Percentiles rank a stretch among this genome's conserved stretches.
phyloP scores from a whole-genome alignment of 2,113 vertebrate species.

The Smithornis capensis region DNA sequence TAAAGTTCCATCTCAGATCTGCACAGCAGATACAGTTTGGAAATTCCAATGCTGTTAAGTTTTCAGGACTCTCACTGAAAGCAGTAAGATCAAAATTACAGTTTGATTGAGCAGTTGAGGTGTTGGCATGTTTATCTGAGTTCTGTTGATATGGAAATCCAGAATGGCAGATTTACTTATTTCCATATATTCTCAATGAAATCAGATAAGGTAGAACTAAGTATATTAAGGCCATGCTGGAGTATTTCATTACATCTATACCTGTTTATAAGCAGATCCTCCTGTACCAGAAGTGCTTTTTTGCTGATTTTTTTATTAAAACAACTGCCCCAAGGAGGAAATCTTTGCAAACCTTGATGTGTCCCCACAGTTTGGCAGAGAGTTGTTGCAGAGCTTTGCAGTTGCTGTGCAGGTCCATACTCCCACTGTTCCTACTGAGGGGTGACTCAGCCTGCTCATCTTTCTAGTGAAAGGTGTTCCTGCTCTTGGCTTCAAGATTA shows the following conservation, averaged over 20 bases:
- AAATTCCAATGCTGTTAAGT: neutral
- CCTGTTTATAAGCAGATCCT: neutral
- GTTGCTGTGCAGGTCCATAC: accelerated
- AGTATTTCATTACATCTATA: neutral
- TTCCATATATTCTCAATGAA: neutral
- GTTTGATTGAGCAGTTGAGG: neutral
- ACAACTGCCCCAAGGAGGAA: neutral
- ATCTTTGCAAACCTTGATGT: neutral
- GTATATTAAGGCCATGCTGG: neutral
- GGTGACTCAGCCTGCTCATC: neutral
- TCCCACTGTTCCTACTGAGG: neutral
- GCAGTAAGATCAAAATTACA: neutral
- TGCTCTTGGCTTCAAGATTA: neutral
- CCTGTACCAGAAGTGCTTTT: neutral
- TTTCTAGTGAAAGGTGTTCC: neutral
- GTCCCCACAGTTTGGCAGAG: neutral
- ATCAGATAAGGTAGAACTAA: neutral
- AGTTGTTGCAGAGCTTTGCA: neutral
- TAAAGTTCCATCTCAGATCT: neutral
- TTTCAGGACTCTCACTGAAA: neutral
- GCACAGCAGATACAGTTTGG: neutral
- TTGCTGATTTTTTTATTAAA: neutral
- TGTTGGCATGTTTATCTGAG: neutral
- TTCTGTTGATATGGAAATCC: neutral
- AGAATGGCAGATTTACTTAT: neutral